Evolutionary conservation across 2,888 invertebrate genomes (phyloP).

Genomic region (Lissocephala sabroskyi): DNA sequence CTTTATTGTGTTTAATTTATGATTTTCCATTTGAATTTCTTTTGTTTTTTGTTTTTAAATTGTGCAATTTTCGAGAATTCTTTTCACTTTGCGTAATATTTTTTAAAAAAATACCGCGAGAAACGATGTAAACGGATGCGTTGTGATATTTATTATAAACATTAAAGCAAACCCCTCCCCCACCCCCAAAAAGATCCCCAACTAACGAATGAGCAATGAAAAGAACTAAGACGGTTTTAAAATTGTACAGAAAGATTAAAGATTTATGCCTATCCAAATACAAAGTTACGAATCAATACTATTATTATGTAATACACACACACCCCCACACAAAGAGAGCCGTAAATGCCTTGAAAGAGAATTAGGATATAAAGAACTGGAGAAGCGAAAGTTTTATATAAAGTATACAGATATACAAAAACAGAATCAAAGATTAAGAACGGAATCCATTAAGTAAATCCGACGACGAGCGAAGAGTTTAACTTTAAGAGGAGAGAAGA

Average conservation of each 20-base stretch:
- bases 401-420: too few relatives aligned
- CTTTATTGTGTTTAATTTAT: constrained; percentile 58
- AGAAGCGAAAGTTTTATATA: constrained; percentile 5
- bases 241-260: constrained; percentile 49
- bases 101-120: constrained; percentile 22
- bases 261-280: constrained; percentile 8
- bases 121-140: constrained; percentile 58
- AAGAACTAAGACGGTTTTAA: constrained; percentile 58
- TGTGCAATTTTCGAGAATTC: constrained; percentile 57
- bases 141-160: constrained; percentile 73
- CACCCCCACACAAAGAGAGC: too few relatives aligned
- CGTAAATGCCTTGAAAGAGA: constrained; percentile 8
- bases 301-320: too few relatives aligned
- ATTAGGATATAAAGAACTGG: constrained; percentile 1
- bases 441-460: too few relatives aligned
- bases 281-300: too few relatives aligned
- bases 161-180: constrained; percentile 37
- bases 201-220: constrained; percentile 49
- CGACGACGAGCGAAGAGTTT: too few relatives aligned
- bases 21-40: constrained; percentile 30
- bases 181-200: constrained; percentile 20
- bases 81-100: constrained; percentile 27
- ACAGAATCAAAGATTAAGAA: too few relatives aligned
- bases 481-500: constrained; percentile 52
- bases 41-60: constrained; percentile 43